Evolutionary conservation across 2,888 invertebrate species (phyloP), one percentile per base, ranked within the genome.

Genomic region (Drosophila subquinaria): DNA sequence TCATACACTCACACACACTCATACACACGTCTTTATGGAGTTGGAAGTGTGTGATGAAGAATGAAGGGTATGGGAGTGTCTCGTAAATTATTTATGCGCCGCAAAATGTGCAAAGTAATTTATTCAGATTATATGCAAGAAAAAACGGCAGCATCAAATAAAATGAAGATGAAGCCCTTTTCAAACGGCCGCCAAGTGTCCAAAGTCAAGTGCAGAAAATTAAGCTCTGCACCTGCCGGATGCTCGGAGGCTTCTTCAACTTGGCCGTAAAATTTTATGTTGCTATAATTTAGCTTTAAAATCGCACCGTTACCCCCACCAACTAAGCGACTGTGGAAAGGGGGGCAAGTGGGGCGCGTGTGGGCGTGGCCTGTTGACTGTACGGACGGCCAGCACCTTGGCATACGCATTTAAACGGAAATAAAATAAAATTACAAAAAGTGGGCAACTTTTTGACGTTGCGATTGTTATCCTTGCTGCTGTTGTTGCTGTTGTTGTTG

Each of bases 371-470:
- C 13, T 23, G 36, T 20, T 15, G 40, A n/a, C 20, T 36, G 42
- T 38, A 33, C 15, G 57, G 35, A 50, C 23, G 59, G 56, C 59
- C 66, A 64, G 73, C 75, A 68, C 59, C 69, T 75, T 64, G 69
- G 27, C 73, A 48, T 76, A 84, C 84, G 84, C 84, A 89, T 89
- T 84, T 87, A 89, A 87, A 83, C 79, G 84, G 88, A 83, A 89
- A 84, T 84, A 89, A 84, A 84, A 84, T 87, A 89, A 84, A 89
- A 84, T 89, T 87, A 89, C 88, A 89, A 89, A 89, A 84, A 89
- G 89, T 84, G 89, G 81, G 89, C 76, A 84, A 84, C 88, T 87
- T 84, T 84, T 79, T 77, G 89, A 84, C 76, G 88, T 74, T 55
- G 76, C 81, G 84, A 85, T 85, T 87, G 89, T 89, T 89, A 85